These are phyloP conservation scores for Myiotriccus ornatus DNA, from an alignment of 2,797 vertebrate species.

Conservation along the genomic window DNA sequence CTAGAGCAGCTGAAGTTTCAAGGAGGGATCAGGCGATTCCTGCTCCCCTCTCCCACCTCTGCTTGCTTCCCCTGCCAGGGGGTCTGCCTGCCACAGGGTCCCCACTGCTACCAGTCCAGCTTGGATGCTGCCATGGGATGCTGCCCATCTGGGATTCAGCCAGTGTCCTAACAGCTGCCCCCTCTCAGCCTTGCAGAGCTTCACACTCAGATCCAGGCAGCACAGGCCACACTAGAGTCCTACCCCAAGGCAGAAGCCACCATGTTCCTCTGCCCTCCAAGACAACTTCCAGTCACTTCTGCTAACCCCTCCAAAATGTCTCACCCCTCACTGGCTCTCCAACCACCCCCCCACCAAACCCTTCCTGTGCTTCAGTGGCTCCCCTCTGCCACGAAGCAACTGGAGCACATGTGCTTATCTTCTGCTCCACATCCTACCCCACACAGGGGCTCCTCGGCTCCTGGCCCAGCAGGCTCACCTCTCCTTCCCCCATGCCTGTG, in stretches of 20 bases:
- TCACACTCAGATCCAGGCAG: rapidly evolving
- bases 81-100: neutral
- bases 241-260: neutral
- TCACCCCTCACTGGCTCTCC: neutral
- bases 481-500: neutral
- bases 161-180: neutral
- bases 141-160: neutral
- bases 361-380: neutral
- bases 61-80: neutral
- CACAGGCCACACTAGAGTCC: neutral
- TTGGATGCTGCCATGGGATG: neutral
- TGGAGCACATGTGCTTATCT: neutral
- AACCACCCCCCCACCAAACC: neutral
- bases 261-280: neutral
- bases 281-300: rapidly evolving
- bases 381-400: neutral
- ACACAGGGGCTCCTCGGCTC: neutral
- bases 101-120: neutral
- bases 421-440: neutral
- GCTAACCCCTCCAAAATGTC: rapidly evolving
- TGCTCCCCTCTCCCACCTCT: neutral
- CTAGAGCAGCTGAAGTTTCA: neutral
- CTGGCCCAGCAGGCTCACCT: rapidly evolving
- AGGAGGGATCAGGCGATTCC: neutral
- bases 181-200: neutral